Evolutionary conservation across 1,140 invertebrate genomes (phyloP).

Genomic region (Drosophila pandora): DNA sequence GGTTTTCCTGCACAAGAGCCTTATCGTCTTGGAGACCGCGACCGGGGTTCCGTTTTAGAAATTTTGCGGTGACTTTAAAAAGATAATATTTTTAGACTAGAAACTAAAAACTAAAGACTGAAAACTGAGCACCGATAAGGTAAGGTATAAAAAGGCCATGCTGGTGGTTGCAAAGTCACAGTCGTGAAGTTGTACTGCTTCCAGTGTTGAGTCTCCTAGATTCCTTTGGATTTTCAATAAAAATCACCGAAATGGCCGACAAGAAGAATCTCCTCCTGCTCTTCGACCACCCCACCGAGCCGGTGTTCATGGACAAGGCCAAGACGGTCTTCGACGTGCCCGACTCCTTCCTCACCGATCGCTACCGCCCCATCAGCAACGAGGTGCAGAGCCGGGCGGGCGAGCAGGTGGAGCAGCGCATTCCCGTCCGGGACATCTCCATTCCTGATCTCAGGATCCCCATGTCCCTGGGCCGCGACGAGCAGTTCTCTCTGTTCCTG

Average conservation of each 20-base stretch:
- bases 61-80: constrained; percentile 13
- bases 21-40: constrained; percentile 9
- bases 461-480: constrained; percentile 87
- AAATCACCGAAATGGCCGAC: constrained; percentile 59
- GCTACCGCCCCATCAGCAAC: constrained; percentile 85
- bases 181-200: constrained; percentile 27
- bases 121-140: neutral
- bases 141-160: constrained; percentile 19
- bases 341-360: constrained; percentile 86
- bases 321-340: constrained; percentile 87
- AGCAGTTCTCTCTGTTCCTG: constrained; percentile 90
- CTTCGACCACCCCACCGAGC: constrained; percentile 91
- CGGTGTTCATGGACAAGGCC: constrained; percentile 89
- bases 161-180: constrained; percentile 16
- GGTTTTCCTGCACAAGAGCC: constrained; percentile 23
- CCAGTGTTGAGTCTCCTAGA: constrained; percentile 6
- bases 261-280: constrained; percentile 85
- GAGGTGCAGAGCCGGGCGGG: constrained; percentile 85
- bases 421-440: constrained; percentile 87
- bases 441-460: constrained; percentile 88
- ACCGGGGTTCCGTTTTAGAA: constrained; percentile 3
- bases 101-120: neutral
- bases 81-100: constrained; percentile 8
- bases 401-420: constrained; percentile 84
- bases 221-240: neutral